These are phyloP conservation scores for Pocillopora damicornis DNA, from an alignment of 64 coral and sea anemone species.

Conservation along the genomic window DNA sequence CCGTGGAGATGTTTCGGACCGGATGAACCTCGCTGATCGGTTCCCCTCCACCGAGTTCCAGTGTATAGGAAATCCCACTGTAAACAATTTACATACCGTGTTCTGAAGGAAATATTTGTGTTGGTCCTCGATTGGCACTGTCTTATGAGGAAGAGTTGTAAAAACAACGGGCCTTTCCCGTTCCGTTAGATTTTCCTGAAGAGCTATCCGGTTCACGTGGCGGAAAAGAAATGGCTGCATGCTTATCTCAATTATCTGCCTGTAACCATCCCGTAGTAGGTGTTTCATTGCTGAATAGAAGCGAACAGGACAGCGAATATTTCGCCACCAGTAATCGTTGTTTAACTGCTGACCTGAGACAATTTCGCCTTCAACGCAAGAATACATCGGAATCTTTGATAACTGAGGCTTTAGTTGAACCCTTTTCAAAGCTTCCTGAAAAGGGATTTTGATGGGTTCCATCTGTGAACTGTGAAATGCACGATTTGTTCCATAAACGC, in stretches of 20 bases:
- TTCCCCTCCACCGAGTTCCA: slow-evolving; percentile 43
- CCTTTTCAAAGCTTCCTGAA: neutral
- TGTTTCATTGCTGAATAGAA: slow-evolving; percentile 47
- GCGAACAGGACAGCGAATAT: slow-evolving; percentile 59
- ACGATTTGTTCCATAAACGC: slow-evolving; percentile 47
- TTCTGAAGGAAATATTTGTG: slow-evolving; percentile 50
- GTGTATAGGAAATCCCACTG: slow-evolving; percentile 44
- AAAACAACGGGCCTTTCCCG: slow-evolving; percentile 20
- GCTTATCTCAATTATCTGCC: slow-evolving; percentile 67
- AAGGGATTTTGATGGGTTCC: slow-evolving; percentile 50
- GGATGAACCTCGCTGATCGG: slow-evolving; percentile 43
- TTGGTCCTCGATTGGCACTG: slow-evolving; percentile 33
- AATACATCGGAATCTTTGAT: slow-evolving; percentile 45
- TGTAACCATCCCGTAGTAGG: slow-evolving; percentile 48
- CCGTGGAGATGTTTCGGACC: slow-evolving; percentile 50
- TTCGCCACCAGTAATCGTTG: slow-evolving; percentile 65
- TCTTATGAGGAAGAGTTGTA: slow-evolving; percentile 42
- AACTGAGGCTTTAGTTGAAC: slow-evolving; percentile 17
- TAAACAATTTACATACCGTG: slow-evolving; percentile 44
- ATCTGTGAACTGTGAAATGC: slow-evolving; percentile 77
- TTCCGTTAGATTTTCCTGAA: slow-evolving; percentile 16
- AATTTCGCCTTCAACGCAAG: slow-evolving; percentile 40
- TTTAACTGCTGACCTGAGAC: neutral
- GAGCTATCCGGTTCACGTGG: slow-evolving; percentile 47
- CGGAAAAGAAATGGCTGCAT: slow-evolving; percentile 52